phyloP scores from a whole-genome alignment of 2,888 invertebrate species.

The Ophion ventricosus region DNA sequence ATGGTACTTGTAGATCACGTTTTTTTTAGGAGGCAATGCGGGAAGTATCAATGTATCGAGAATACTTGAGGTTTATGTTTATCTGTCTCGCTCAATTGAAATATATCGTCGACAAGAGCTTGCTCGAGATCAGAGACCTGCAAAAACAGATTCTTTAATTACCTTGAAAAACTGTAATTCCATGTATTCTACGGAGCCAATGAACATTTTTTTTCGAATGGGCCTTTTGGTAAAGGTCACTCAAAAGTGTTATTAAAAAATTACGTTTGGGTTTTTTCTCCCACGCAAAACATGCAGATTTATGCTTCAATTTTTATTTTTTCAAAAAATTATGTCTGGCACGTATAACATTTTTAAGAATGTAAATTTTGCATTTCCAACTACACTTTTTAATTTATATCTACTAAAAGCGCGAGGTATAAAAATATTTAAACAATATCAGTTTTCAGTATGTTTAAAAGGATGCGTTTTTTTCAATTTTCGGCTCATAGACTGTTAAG shows the following conservation, averaged over 20 bases:
- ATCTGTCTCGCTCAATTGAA: not conserved
- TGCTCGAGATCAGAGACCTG: slow-evolving; percentile 11
- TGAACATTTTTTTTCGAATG: not conserved
- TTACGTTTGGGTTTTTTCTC: not conserved
- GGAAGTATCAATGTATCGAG: not conserved
- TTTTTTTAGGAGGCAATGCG: slow-evolving; percentile 1
- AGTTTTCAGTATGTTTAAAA: too few relatives aligned
- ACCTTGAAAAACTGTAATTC: not conserved
- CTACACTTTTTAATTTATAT: not conserved
- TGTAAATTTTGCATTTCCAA: not conserved
- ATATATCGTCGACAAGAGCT: not conserved
- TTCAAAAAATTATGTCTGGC: not conserved
- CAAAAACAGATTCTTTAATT: not conserved
- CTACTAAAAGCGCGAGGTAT: not conserved
- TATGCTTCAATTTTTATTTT: not conserved
- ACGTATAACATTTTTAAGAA: not conserved
- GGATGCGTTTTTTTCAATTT: too few relatives aligned
- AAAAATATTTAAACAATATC: too few relatives aligned
- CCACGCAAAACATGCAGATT: not conserved
- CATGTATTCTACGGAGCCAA: not conserved
- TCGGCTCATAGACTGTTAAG: too few relatives aligned
- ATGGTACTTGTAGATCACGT: slow-evolving; percentile 33
- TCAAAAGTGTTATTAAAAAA: not conserved
- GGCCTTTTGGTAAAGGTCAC: not conserved
- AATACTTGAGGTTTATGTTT: slow-evolving; percentile 21